These are phyloP conservation scores for Bombycilla garrulus DNA, from an alignment of 2,113 vertebrate species.

Conservation along the genomic window DNA sequence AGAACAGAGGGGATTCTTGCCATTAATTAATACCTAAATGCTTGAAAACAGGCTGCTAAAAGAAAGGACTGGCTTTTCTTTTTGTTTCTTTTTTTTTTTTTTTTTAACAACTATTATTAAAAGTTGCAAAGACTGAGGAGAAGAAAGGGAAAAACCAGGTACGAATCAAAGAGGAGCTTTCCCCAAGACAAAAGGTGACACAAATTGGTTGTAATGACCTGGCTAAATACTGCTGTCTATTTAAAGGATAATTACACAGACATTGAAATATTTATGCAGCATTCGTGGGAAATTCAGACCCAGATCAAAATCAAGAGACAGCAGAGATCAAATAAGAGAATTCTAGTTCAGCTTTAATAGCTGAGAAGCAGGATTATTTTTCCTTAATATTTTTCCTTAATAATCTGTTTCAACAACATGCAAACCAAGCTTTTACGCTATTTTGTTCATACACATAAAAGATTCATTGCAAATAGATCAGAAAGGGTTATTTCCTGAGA, in stretches of 20 bases:
- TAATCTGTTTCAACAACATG: not conserved
- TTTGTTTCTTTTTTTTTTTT: too few species aligned
- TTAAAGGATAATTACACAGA: not conserved
- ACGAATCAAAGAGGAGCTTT: not conserved
- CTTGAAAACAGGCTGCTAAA: not conserved
- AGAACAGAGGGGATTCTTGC: not conserved
- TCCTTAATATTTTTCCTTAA: not conserved
- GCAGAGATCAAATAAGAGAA: not conserved
- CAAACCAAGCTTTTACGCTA: not conserved
- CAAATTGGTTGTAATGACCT: not conserved
- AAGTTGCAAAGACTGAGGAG: not conserved
- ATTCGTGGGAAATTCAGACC: not conserved
- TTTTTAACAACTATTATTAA: not conserved
- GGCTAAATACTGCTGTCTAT: not conserved
- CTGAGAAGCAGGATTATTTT: not conserved
- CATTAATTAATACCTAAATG: not conserved
- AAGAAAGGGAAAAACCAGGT: not conserved
- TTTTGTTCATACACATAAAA: not conserved
- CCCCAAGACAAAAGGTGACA: not conserved
- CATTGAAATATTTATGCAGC: not conserved
- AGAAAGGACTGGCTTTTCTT: not conserved
- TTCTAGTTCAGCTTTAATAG: not conserved
- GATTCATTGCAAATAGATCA: not conserved
- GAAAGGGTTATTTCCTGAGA: not conserved
- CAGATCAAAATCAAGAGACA: not conserved